phyloP scores from a whole-genome alignment of 2,888 invertebrate genomes.

The Lithophane leautieri region DNA sequence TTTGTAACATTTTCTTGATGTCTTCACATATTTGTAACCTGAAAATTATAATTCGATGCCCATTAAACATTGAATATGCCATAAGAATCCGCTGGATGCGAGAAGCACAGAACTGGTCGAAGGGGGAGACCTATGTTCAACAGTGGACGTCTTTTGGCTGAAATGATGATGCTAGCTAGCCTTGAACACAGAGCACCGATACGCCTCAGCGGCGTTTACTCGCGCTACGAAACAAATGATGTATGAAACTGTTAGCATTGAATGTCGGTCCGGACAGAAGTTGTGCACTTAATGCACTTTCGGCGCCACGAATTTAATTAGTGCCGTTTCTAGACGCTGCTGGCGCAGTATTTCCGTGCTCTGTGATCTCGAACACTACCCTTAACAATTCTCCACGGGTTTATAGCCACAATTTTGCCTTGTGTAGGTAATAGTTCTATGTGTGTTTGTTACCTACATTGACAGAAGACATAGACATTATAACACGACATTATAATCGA shows the following conservation, averaged over 20 bases:
- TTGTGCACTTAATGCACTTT: neutral
- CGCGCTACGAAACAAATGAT: neutral
- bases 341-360: too few relatives aligned
- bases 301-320: neutral
- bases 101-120: too few relatives aligned
- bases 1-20: conserved; percentile 68
- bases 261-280: neutral
- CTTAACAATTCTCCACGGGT: neutral
- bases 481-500: too few relatives aligned
- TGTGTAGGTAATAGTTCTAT: neutral
- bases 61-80: neutral
- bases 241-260: neutral
- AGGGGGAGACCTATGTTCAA: too few relatives aligned
- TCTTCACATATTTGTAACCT: conserved; percentile 63
- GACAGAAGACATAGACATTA: neutral
- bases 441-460: neutral
- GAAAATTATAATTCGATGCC: conserved; percentile 21
- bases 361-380: neutral
- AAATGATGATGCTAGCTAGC: too few relatives aligned
- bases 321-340: too few relatives aligned
- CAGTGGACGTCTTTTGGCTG: too few relatives aligned
- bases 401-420: neutral
- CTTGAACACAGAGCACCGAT: neutral
- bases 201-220: neutral
- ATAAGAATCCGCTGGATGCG: too few relatives aligned